A percentile compares a stretch with the other conserved stretches of the same genome.
phyloP scores from a whole-genome alignment of 2,888 invertebrate species.

The Drosophila tripunctata region DNA sequence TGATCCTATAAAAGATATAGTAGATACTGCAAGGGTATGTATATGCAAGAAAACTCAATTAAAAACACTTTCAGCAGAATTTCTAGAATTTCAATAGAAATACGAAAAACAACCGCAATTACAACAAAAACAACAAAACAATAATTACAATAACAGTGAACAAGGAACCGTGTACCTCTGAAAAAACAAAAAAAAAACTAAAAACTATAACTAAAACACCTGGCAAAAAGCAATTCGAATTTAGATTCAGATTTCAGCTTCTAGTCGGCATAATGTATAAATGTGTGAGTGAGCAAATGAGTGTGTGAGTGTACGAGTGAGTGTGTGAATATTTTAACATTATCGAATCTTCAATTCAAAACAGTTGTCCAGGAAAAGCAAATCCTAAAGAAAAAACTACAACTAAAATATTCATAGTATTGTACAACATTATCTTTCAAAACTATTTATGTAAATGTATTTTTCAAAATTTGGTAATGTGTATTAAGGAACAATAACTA shows the following conservation, averaged over 20 bases:
- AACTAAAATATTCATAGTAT: conserved; percentile 18
- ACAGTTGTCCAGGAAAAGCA: conserved; percentile 13
- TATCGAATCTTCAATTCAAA: conserved; percentile 2
- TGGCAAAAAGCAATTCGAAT: conserved; percentile 49
- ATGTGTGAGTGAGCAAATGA: neutral
- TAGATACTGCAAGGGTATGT: no score
- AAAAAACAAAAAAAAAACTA: neutral
- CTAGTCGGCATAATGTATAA: conserved; percentile 38
- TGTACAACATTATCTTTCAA: conserved; percentile 43
- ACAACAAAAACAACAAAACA: conserved; percentile 17
- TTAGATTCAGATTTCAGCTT: conserved; percentile 54
- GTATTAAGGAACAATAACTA: conserved; percentile 10
- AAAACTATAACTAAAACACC: conserved; percentile 1
- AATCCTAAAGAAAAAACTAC: conserved; percentile 9
- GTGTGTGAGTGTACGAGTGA: neutral
- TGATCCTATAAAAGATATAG: no score
- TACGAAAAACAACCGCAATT: neutral
- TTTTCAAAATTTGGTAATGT: conserved; percentile 42
- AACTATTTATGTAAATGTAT: conserved; percentile 45
- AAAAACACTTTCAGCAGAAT: neutral
- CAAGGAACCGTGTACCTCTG: conserved; percentile 83
- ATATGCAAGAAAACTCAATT: conserved; percentile 1
- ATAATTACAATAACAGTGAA: conserved; percentile 42
- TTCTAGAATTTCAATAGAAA: neutral
- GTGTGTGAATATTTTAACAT: conserved; percentile 52